These are phyloP conservation scores for Prochilodus magdalenae DNA, from an alignment of 2,113 vertebrate species.

Conservation along the genomic window DNA sequence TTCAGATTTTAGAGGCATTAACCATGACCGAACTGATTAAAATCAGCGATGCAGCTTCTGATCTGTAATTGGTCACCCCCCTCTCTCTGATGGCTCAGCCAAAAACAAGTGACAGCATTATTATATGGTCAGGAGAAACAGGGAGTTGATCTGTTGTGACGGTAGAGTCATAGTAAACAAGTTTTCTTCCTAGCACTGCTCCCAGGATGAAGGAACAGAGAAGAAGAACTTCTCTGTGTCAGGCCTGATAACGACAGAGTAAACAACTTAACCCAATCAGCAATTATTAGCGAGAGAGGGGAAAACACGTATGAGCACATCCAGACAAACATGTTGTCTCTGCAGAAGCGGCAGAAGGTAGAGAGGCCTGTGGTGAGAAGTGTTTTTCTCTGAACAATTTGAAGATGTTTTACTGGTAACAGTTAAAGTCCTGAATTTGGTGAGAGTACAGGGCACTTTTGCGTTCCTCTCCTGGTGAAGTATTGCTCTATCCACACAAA, in stretches of 20 bases:
- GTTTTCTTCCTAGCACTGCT: constrained; percentile 8
- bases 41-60: constrained; percentile 5
- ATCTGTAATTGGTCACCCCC: constrained; percentile 13
- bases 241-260: constrained; percentile 44
- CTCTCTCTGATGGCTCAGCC: neutral
- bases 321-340: constrained; percentile 22
- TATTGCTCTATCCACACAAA: constrained; percentile 21
- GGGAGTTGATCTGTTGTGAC: constrained; percentile 30
- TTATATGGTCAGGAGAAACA: constrained; percentile 16
- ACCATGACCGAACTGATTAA: neutral
- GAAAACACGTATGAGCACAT: constrained; percentile 40
- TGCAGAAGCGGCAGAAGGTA: neutral
- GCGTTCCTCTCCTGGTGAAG: constrained; percentile 37
- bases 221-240: constrained; percentile 37
- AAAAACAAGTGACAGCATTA: constrained; percentile 35
- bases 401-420: constrained; percentile 21
- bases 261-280: constrained; percentile 49
- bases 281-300: constrained; percentile 33
- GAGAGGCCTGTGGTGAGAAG: neutral
- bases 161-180: constrained; percentile 48
- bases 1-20: neutral
- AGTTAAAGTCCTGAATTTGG: constrained; percentile 35
- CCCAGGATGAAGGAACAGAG: constrained; percentile 27
- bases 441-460: constrained; percentile 22
- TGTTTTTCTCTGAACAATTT: constrained; percentile 35